A percentile compares a stretch with the other conserved stretches of the same genome.
These are phyloP conservation scores for Autographa gamma DNA, from an alignment of 2,888 invertebrate genomes.

Conservation along the genomic window DNA sequence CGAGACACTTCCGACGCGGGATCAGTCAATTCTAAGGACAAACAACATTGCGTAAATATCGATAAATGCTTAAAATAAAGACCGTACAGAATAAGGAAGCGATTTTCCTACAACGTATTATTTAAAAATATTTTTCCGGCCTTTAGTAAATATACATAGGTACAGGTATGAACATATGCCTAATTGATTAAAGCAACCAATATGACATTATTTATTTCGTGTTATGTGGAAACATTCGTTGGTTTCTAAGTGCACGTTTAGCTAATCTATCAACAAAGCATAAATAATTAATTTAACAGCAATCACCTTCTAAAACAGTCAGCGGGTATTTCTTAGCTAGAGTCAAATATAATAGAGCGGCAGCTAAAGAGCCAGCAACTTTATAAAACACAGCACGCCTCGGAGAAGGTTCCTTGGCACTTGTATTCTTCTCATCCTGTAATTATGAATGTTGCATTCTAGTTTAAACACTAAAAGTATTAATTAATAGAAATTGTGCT, in stretches of 20 bases:
- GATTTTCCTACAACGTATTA: too few relatives aligned
- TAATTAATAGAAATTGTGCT: too few relatives aligned
- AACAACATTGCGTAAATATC: neutral
- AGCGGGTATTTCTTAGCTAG: slow-evolving; percentile 93
- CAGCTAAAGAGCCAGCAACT: slow-evolving; percentile 91
- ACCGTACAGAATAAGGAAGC: neutral
- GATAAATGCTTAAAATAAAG: neutral
- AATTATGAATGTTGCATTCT: slow-evolving; percentile 39
- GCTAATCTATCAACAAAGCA: neutral
- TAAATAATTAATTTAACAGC: neutral
- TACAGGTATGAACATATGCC: neutral
- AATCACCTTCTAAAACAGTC: slow-evolving; percentile 90
- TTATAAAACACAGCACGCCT: slow-evolving; percentile 92
- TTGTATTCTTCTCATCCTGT: slow-evolving; percentile 68
- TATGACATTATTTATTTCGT: neutral
- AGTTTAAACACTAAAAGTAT: too few relatives aligned
- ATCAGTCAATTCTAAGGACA: slow-evolving; percentile 76
- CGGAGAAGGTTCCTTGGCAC: slow-evolving; percentile 91
- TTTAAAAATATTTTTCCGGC: too few relatives aligned
- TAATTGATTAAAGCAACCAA: neutral
- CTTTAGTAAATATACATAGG: too few relatives aligned
- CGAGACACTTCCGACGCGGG: slow-evolving; percentile 83
- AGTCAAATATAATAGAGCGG: slow-evolving; percentile 92
- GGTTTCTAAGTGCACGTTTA: neutral
- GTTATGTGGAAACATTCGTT: neutral